These are phyloP conservation scores for Omphaloscelis lunosa DNA, from an alignment of 2,888 invertebrate genomes.

Conservation along the genomic window DNA sequence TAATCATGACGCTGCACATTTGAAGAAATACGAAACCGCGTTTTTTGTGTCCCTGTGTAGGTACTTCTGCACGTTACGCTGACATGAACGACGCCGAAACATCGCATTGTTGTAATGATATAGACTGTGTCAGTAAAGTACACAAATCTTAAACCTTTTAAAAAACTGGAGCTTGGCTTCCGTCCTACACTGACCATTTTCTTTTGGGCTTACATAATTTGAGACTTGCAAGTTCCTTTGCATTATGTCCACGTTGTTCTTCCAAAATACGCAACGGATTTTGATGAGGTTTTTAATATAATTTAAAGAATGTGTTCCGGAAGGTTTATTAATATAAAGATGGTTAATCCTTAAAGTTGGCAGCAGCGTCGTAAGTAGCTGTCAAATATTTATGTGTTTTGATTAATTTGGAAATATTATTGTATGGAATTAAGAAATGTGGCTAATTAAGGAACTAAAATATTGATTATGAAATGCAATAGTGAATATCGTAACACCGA, in stretches of 20 bases:
- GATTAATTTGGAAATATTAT: no score
- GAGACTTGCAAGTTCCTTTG: background rate
- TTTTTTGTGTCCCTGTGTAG: slow-evolving; percentile 9
- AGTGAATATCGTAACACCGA: no score
- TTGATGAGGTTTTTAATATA: no score
- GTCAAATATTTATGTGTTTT: no score
- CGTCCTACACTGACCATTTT: slow-evolving; percentile 12
- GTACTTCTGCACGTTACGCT: slow-evolving; percentile 25
- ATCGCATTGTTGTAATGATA: slow-evolving; percentile 39
- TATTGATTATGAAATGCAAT: no score
- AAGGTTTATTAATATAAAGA: no score
- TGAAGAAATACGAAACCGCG: background rate
- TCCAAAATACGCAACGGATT: no score
- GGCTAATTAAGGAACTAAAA: no score
- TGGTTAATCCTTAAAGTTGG: no score
- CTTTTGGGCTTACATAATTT: background rate
- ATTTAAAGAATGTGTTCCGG: no score
- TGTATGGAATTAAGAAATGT: no score
- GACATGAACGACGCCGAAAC: slow-evolving; percentile 3
- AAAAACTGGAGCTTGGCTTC: slow-evolving; percentile 40
- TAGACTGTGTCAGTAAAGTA: slow-evolving; percentile 32
- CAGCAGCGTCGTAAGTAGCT: no score
- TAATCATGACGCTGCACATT: slow-evolving; percentile 18
- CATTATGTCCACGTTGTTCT: background rate
- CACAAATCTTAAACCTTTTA: slow-evolving; percentile 2